Percentiles rank a stretch among this genome's conserved stretches.
Evolutionary conservation across 2,888 invertebrate genomes (phyloP).

Genomic region (Oxycera nigricornis): DNA sequence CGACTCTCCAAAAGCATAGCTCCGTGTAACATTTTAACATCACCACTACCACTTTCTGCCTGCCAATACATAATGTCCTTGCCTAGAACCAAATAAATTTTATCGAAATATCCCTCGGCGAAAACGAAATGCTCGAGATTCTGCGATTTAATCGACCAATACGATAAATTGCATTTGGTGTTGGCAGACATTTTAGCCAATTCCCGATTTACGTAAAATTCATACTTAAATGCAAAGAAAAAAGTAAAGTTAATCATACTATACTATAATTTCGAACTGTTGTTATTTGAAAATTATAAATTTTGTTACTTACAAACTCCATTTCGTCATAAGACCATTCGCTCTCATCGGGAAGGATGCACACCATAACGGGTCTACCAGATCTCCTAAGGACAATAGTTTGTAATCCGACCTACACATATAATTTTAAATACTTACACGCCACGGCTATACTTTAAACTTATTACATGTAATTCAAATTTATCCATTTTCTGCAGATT

Average conservation of each 20-base stretch:
- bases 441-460: not conserved
- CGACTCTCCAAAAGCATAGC: not conserved
- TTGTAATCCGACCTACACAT: not conserved
- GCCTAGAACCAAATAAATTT: not conserved
- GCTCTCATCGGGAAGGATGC: not conserved
- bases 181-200: not conserved
- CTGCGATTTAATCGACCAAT: not conserved
- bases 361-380: not conserved
- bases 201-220: not conserved
- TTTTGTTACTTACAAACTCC: not conserved
- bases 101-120: not conserved
- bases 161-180: not conserved
- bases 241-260: no score
- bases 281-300: not conserved
- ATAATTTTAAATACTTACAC: not conserved
- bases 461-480: not conserved
- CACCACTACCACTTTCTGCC: not conserved
- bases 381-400: not conserved
- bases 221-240: not conserved
- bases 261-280: no score
- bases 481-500: not conserved
- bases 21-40: not conserved
- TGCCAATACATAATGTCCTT: not conserved
- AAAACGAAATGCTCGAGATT: not conserved
- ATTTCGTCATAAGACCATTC: not conserved